Conservation (phyloP, 2,113 vertebrate genomes). For the Rattus norvegicus region GRCr8 NC_086031.1:42726001-42726500, state of each 20-base stretch:
- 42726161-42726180: background rate
- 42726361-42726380: constrained; percentile 31
- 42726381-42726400: background rate
- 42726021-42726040: constrained; percentile 65
- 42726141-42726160: constrained; percentile 59
- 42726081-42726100: background rate
- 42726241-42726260: background rate
- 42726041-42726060: constrained; percentile 64
- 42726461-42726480: constrained; percentile 41
- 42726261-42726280: constrained; percentile 33
- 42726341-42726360: background rate
- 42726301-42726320: background rate
- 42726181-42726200: constrained; percentile 63
- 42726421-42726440: constrained; percentile 49
- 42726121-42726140: background rate
- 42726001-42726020: constrained; percentile 41
- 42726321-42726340: background rate
- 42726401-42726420: constrained; percentile 44
- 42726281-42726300: constrained; percentile 37
- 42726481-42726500: constrained; percentile 53
- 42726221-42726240: background rate
- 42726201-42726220: constrained; percentile 58
- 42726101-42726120: background rate
- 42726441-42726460: constrained; percentile 53
- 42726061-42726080: constrained; percentile 63